phyloP scores from a whole-genome alignment of 2,888 invertebrate species.

The Tricholauxania praeusta region DNA sequence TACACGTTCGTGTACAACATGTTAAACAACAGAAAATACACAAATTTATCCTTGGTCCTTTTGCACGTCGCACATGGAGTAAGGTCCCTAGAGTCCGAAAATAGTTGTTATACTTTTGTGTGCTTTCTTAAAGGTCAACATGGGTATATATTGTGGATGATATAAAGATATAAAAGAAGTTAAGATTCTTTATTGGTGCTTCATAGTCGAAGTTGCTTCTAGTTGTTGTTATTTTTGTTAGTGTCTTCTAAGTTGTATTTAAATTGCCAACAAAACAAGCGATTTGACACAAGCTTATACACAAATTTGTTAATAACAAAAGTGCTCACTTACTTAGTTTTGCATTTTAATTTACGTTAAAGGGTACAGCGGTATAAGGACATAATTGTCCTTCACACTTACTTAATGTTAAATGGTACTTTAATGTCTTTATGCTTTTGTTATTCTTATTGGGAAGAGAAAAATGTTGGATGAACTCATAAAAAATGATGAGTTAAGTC shows the following conservation, averaged over 20 bases:
- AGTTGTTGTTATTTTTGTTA: slow-evolving; percentile 10
- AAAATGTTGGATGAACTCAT: neutral
- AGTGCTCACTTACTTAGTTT: slow-evolving; percentile 15
- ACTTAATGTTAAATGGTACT: slow-evolving; percentile 38
- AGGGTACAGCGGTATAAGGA: no score
- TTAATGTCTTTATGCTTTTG: slow-evolving; percentile 43
- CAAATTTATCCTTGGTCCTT: slow-evolving; percentile 19
- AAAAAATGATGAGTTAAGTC: no score
- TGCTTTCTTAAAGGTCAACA: slow-evolving; percentile 18
- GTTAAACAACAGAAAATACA: slow-evolving; percentile 15
- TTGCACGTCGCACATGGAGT: neutral
- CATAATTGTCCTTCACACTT: no score
- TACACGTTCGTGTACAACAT: slow-evolving; percentile 23
- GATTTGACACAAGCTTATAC: slow-evolving; percentile 45
- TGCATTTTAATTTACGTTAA: no score
- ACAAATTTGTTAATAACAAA: slow-evolving; percentile 40
- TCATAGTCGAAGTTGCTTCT: neutral
- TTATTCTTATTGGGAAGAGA: slow-evolving; percentile 41
- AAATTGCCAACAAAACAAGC: slow-evolving; percentile 35
- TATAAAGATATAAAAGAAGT: neutral
- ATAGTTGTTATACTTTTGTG: slow-evolving; percentile 1
- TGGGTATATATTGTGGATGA: neutral
- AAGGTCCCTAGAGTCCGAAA: slow-evolving; percentile 15
- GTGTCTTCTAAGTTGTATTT: slow-evolving; percentile 15
- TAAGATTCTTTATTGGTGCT: no score